Conservation (phyloP, 2,113 vertebrate species). For the Forbesichthys agassizii region DNA sequence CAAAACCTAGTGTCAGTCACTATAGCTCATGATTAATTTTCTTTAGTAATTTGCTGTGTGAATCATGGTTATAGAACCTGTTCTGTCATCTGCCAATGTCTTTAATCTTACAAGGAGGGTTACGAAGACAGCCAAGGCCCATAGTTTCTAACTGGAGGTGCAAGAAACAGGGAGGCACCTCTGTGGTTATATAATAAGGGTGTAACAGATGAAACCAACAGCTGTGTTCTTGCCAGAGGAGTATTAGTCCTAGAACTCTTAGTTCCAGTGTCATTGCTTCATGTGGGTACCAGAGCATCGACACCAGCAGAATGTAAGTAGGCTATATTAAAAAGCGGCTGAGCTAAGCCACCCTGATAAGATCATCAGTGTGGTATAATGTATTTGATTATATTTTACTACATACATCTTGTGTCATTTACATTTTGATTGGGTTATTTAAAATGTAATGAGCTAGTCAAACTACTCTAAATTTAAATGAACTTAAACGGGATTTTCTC, state of each 20-base stretch:
- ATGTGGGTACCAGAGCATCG: background rate
- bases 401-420: background rate
- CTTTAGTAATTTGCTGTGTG: too few relatives aligned
- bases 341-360: background rate
- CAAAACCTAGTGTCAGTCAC: too few relatives aligned
- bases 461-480: background rate
- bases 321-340: background rate
- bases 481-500: background rate
- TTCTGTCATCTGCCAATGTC: too few relatives aligned
- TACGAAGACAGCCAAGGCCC: background rate
- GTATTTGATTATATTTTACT: background rate
- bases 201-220: background rate
- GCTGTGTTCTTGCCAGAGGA: background rate
- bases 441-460: background rate
- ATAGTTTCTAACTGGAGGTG: conserved; percentile 27
- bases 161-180: conserved; percentile 4
- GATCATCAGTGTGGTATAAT: background rate
- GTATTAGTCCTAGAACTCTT: background rate
- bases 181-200: background rate
- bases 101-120: too few relatives aligned
- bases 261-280: background rate
- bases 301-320: background rate
- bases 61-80: too few relatives aligned
- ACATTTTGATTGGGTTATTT: background rate
- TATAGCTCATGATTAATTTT: too few relatives aligned